Evolutionary conservation across 2,888 invertebrate genomes (phyloP).

Genomic region (Conops quadrifasciatus): DNA sequence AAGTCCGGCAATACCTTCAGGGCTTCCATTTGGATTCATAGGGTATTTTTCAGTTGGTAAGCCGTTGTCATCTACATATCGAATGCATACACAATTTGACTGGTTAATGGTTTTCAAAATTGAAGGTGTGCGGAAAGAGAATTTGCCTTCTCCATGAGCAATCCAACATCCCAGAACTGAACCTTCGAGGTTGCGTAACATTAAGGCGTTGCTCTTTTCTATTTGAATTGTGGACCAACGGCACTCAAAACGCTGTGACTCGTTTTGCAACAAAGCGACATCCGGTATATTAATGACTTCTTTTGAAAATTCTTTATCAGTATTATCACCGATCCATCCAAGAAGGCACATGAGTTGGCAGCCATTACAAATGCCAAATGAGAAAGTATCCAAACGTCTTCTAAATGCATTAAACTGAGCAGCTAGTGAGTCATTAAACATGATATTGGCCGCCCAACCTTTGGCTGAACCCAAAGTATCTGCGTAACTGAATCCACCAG

Average conservation of each 20-base stretch:
- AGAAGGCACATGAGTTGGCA: constrained; percentile 95
- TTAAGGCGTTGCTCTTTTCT: constrained; percentile 73
- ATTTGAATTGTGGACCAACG: constrained; percentile 82
- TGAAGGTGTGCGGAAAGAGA: constrained; percentile 69
- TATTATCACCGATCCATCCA: constrained; percentile 80
- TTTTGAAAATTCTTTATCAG: not conserved
- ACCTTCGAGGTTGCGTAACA: constrained; percentile 89
- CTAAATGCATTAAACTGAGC: constrained; percentile 82
- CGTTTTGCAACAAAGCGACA: constrained; percentile 83
- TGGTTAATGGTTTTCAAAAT: constrained; percentile 67
- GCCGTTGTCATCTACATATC: constrained; percentile 85
- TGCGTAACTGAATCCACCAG: constrained; percentile 98
- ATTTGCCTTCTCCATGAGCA: constrained; percentile 94
- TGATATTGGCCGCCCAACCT: constrained; percentile 95
- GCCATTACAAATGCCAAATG: constrained; percentile 97
- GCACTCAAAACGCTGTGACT: constrained; percentile 85
- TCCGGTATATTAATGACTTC: constrained; percentile 66
- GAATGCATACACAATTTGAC: constrained; percentile 77
- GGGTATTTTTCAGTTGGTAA: constrained; percentile 84
- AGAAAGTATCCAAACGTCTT: constrained; percentile 83
- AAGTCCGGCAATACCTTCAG: constrained; percentile 85
- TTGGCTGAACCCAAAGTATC: constrained; percentile 97
- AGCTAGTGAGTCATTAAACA: constrained; percentile 79
- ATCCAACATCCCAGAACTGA: constrained; percentile 95
- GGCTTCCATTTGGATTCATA: constrained; percentile 93